Conservation (phyloP, 2,113 vertebrate genomes). For the Terrapene triunguis region DNA sequence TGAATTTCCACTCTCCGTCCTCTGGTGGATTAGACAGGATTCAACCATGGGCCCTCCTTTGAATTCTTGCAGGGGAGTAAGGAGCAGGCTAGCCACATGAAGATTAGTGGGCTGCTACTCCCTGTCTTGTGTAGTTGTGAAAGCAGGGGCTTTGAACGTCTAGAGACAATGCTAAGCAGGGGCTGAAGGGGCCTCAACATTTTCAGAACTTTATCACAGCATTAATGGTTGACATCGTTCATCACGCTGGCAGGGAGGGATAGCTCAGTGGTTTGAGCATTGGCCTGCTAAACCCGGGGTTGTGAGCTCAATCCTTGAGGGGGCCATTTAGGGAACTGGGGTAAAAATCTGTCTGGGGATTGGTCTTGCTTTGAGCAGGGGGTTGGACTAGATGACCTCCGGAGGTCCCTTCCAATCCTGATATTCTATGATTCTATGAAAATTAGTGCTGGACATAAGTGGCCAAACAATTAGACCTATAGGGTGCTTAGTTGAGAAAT, state of each 20-base stretch:
- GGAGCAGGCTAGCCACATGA: neutral
- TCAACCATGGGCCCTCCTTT: neutral
- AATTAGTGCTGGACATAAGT: neutral
- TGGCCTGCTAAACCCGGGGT: no score
- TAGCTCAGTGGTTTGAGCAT: no score
- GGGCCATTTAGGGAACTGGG: no score
- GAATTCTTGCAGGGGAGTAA: neutral
- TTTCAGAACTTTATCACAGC: neutral
- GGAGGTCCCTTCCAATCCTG: no score
- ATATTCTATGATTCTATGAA: neutral
- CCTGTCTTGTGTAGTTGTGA: accelerated
- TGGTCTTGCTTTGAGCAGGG: no score
- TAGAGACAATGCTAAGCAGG: neutral
- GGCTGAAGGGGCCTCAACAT: neutral
- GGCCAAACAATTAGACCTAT: neutral
- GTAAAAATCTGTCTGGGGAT: no score
- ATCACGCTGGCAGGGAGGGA: neutral
- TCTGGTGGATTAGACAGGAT: neutral
- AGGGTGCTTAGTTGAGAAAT: neutral
- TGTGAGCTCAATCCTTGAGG: no score
- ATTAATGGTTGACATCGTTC: neutral
- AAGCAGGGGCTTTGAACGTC: neutral
- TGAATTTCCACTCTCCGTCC: accelerated
- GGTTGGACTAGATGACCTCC: no score
- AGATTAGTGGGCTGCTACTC: neutral